phyloP scores from a whole-genome alignment of 2,888 invertebrate species.

The Arctia plantaginis region DNA sequence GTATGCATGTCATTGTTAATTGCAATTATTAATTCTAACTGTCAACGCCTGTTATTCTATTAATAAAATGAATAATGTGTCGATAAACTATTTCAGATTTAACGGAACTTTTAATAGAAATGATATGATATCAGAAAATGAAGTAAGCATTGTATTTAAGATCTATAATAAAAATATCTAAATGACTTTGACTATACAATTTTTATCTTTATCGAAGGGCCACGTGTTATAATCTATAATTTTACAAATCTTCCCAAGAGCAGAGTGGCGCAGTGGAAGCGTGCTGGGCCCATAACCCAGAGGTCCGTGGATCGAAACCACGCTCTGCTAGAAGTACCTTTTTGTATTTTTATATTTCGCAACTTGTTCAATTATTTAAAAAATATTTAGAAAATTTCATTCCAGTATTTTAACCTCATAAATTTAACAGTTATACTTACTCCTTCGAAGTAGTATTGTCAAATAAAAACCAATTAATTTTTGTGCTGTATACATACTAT shows the following conservation, averaged over 20 bases:
- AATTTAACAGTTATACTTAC: neutral
- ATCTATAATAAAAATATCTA: too few species aligned
- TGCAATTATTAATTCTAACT: constrained; percentile 29
- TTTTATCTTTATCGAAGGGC: neutral
- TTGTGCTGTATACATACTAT: too few species aligned
- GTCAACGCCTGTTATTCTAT: constrained; percentile 26
- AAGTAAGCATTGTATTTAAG: neutral
- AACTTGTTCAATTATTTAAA: too few species aligned
- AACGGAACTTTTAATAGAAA: neutral
- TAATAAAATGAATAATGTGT: constrained; percentile 31
- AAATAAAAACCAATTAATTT: neutral
- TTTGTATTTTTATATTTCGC: constrained; percentile 18
- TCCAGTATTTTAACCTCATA: too few species aligned
- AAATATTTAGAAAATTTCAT: too few species aligned
- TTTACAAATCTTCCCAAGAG: constrained; percentile 61
- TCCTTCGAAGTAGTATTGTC: neutral
- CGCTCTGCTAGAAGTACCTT: constrained; percentile 88
- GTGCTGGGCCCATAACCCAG: constrained; percentile 95
- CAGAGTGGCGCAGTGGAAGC: constrained; percentile 94
- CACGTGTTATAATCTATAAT: constrained; percentile 15
- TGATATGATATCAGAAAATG: neutral
- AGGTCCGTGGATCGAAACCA: constrained; percentile 96
- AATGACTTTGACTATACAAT: neutral
- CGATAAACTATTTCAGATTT: neutral
- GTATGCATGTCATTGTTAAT: constrained; percentile 29